These are phyloP conservation scores for Agrotis exclamationis DNA, from an alignment of 2,888 invertebrate species.

Conservation along the genomic window DNA sequence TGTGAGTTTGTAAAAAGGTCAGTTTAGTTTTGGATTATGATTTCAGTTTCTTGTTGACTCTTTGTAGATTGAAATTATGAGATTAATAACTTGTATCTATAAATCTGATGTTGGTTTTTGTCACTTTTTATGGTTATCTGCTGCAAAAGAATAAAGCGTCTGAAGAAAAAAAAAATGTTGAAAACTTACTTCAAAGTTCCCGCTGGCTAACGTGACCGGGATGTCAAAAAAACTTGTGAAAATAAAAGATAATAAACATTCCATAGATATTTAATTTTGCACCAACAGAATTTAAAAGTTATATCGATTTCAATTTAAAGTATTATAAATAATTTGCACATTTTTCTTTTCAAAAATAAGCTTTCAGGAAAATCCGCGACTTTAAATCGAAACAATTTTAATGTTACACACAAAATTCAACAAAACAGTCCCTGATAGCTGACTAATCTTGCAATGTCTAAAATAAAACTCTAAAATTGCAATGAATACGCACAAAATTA, in stretches of 20 bases:
- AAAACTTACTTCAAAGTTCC: background rate
- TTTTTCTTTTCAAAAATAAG: background rate
- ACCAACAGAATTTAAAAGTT: conserved; percentile 7
- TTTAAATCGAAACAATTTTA: background rate
- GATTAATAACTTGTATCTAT: background rate
- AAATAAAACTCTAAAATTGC: background rate
- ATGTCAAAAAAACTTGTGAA: background rate
- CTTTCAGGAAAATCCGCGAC: background rate
- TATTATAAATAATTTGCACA: background rate
- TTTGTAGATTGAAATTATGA: background rate
- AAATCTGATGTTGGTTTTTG: background rate
- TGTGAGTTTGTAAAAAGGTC: conserved; percentile 38
- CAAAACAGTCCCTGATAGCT: too few relatives aligned
- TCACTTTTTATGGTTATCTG: too few relatives aligned
- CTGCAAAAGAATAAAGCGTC: too few relatives aligned
- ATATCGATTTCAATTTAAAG: background rate
- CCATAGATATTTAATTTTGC: conserved; percentile 17
- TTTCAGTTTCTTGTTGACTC: conserved; percentile 32
- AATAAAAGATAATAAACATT: conserved; percentile 12
- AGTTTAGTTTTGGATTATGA: conserved; percentile 35
- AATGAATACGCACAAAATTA: too few relatives aligned
- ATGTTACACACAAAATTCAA: background rate
- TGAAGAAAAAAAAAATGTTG: too few relatives aligned
- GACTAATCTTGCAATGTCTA: background rate
- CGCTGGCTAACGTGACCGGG: too few relatives aligned